phyloP scores from a whole-genome alignment of 2,797 vertebrate genomes.

The Clarias laeviceps region DNA sequence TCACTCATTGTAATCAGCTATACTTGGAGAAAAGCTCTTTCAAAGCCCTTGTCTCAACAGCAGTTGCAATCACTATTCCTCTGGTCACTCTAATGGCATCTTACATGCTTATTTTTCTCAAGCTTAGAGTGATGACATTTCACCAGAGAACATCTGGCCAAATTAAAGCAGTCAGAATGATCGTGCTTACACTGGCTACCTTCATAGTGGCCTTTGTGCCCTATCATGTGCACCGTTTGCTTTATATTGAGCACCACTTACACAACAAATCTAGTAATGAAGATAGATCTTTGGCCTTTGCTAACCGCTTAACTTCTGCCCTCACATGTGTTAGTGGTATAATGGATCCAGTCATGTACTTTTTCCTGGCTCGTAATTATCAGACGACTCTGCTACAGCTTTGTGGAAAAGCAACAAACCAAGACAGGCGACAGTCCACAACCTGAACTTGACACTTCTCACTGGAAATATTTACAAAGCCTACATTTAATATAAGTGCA shows the following conservation, averaged over 20 bases:
- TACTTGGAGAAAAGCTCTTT: conserved; percentile 70
- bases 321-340: conserved; percentile 72
- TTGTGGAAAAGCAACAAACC: conserved; percentile 55
- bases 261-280: neutral
- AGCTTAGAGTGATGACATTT: conserved; percentile 62
- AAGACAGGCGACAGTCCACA: conserved; percentile 23
- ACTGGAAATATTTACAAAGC: neutral
- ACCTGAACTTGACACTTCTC: neutral
- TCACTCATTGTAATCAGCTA: conserved; percentile 64
- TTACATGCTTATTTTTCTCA: conserved; percentile 71
- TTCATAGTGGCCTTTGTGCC: conserved; percentile 75
- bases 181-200: conserved; percentile 69
- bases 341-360: conserved; percentile 78
- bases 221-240: conserved; percentile 71
- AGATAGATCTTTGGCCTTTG: conserved; percentile 46
- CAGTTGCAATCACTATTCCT: conserved; percentile 72
- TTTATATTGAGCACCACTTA: conserved; percentile 65
- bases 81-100: conserved; percentile 64
- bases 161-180: conserved; percentile 70
- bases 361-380: conserved; percentile 71
- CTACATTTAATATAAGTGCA: neutral
- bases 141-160: conserved; percentile 51
- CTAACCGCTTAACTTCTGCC: conserved; percentile 74
- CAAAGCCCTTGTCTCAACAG: conserved; percentile 66
- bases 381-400: conserved; percentile 61